These are phyloP conservation scores for Acyrthosiphon pisum DNA, from an alignment of 1,140 invertebrate species.

Conservation along the genomic window DNA sequence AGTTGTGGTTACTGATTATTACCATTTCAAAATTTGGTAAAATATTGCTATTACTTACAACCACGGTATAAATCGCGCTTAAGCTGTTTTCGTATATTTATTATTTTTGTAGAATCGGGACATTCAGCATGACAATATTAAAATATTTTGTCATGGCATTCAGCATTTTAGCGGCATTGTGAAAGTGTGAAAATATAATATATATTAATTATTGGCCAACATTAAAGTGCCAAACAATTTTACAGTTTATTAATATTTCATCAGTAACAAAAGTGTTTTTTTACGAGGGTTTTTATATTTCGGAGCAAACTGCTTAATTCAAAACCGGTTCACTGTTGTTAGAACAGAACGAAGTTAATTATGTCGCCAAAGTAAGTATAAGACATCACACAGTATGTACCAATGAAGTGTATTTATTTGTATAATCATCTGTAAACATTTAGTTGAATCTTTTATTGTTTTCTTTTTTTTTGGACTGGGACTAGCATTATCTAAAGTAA, in stretches of 20 bases:
- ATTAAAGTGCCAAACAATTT: background rate
- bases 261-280: too few species aligned
- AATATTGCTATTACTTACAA: too few species aligned
- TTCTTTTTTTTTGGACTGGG: background rate
- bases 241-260: background rate
- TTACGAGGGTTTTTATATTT: background rate
- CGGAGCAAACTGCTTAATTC: background rate
- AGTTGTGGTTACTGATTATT: too few species aligned
- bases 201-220: too few species aligned
- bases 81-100: background rate
- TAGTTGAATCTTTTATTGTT: background rate
- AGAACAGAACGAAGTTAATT: background rate
- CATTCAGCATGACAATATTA: background rate
- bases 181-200: too few species aligned
- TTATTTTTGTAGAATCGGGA: background rate
- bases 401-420: background rate
- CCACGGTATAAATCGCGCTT: too few species aligned
- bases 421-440: background rate
- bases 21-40: too few species aligned
- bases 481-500: background rate
- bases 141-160: too few species aligned
- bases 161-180: too few species aligned
- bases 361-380: conserved; percentile 24
- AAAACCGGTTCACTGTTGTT: background rate
- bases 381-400: background rate